These are phyloP conservation scores for Pteropus rufus DNA, from an alignment of 2,797 vertebrate genomes.

Conservation along the genomic window DNA sequence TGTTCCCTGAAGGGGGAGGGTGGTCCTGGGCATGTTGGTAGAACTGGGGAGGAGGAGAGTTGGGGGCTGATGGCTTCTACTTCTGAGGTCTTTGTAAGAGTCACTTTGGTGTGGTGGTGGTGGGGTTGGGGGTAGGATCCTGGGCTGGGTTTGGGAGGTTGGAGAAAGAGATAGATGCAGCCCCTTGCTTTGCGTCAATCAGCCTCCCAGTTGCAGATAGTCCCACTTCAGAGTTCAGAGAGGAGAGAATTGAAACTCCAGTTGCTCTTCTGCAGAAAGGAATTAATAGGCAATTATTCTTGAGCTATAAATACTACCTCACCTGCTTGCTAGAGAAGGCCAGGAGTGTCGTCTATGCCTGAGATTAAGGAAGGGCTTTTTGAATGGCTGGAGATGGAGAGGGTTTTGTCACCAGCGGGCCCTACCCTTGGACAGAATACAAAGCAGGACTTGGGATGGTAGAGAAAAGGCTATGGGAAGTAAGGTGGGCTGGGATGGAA, in stretches of 20 bases:
- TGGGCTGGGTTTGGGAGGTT: neutral
- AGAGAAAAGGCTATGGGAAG: neutral
- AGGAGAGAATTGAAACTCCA: neutral
- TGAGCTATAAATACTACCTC: neutral
- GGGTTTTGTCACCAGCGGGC: neutral
- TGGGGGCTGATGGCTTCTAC: neutral
- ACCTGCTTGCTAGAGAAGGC: neutral
- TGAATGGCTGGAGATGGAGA: neutral
- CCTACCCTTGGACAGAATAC: neutral
- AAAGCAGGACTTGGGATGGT: neutral
- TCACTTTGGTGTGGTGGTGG: neutral
- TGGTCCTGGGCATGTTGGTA: neutral
- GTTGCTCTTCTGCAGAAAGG: neutral
- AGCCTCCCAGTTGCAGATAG: neutral
- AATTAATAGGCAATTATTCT: neutral
- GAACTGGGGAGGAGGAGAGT: neutral
- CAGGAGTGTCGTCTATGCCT: neutral
- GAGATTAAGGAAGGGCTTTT: neutral
- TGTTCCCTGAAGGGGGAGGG: rapidly evolving
- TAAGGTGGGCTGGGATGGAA: neutral
- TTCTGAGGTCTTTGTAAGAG: neutral
- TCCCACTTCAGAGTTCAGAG: neutral
- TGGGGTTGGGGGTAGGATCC: neutral
- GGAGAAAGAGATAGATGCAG: too few relatives aligned
- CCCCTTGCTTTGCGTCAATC: neutral